These are phyloP conservation scores for Molanna angustata DNA, from an alignment of 2,888 invertebrate species.

Conservation along the genomic window DNA sequence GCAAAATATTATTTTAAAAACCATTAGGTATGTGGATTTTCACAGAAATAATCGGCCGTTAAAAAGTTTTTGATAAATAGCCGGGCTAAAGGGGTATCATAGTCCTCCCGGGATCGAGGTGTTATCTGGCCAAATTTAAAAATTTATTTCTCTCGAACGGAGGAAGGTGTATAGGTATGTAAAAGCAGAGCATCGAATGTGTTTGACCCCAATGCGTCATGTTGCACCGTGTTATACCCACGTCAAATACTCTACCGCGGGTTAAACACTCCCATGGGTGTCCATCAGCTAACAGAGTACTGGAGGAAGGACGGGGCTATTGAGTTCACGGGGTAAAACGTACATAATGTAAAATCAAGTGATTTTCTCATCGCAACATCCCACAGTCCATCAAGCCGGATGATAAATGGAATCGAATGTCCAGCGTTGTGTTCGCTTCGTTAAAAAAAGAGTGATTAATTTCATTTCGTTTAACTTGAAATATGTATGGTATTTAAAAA, in stretches of 20 bases:
- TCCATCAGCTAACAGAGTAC: conserved; percentile 8
- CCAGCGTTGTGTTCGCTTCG: conserved; percentile 11
- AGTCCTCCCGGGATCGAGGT: not conserved
- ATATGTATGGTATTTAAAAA: too few species aligned
- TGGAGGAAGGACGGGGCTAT: conserved; percentile 5
- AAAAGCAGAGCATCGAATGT: conserved; percentile 1
- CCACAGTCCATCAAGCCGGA: conserved; percentile 3
- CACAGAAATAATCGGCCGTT: not conserved
- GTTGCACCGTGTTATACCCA: conserved; percentile 16
- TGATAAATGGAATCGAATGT: conserved; percentile 17
- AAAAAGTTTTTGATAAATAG: conserved; percentile 8
- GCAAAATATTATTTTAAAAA: too few species aligned
- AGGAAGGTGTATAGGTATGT: not conserved
- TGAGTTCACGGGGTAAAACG: conserved; percentile 4
- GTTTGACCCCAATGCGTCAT: conserved; percentile 23
- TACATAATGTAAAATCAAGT: conserved; percentile 17
- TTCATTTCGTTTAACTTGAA: too few species aligned
- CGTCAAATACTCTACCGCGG: conserved; percentile 8
- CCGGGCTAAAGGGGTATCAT: not conserved
- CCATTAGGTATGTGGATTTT: not conserved
- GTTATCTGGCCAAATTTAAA: conserved; percentile 2
- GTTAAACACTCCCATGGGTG: conserved; percentile 5
- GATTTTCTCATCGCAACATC: conserved; percentile 7
- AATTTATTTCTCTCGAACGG: conserved; percentile 4
- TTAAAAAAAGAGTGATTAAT: too few species aligned